A percentile compares a stretch with the other conserved stretches of the same genome.
Conservation (phyloP, 2,888 invertebrate species). For the Steinernema scapterisci region DNA sequence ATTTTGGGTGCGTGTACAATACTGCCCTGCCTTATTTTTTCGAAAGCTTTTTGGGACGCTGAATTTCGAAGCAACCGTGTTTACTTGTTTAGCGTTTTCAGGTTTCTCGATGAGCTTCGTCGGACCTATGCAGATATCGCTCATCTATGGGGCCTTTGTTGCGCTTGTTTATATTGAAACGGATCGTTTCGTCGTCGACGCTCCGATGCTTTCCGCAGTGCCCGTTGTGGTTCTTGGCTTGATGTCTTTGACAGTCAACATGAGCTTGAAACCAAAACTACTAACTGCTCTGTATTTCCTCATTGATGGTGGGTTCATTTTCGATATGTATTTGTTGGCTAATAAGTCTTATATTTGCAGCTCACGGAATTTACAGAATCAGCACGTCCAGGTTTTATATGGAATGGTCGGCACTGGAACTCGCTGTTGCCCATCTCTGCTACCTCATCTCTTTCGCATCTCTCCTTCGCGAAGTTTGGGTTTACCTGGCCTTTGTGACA, state of each 20-base stretch:
- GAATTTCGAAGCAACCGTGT: not conserved
- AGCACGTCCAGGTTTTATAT: constrained; percentile 20
- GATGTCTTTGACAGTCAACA: constrained; percentile 12
- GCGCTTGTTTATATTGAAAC: constrained; percentile 16
- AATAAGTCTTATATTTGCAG: not conserved
- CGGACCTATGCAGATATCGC: constrained; percentile 16
- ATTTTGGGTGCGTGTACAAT: too few species aligned
- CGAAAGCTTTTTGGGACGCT: too few species aligned
- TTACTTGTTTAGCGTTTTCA: not conserved
- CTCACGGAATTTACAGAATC: constrained; percentile 9
- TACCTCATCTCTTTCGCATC: not conserved
- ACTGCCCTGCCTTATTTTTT: too few species aligned
- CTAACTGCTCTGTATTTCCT: constrained; percentile 22
- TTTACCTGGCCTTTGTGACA: not conserved
- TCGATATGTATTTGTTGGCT: not conserved
- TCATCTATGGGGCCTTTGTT: constrained; percentile 8
- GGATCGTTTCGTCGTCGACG: constrained; percentile 9
- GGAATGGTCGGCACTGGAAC: constrained; percentile 16
- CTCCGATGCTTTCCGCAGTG: constrained; percentile 15
- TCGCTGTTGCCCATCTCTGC: not conserved
- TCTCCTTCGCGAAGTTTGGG: not conserved
- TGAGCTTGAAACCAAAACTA: constrained; percentile 15
- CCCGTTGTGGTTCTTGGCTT: constrained; percentile 9
- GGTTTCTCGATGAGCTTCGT: not conserved
- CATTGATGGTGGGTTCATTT: not conserved